phyloP scores from a whole-genome alignment of 2,888 invertebrate species.

The Polymixis lichenea region DNA sequence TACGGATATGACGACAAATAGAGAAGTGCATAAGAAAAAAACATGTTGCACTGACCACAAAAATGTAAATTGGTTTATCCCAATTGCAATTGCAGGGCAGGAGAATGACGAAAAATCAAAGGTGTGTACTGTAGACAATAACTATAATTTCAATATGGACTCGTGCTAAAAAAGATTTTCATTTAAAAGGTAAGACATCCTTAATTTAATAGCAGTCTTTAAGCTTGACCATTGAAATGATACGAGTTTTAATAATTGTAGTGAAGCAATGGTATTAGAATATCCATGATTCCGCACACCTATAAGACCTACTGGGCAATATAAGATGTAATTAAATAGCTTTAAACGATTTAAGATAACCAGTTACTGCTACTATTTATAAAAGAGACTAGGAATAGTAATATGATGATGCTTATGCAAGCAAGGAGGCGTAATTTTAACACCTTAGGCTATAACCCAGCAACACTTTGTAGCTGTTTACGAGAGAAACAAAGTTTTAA shows the following conservation, averaged over 20 bases:
- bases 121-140: too few relatives aligned
- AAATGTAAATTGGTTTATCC: too few relatives aligned
- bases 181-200: not conserved
- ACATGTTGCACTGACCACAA: too few relatives aligned
- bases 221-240: not conserved
- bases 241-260: not conserved
- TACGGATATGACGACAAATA: too few relatives aligned
- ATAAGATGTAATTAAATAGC: conserved; percentile 5
- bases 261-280: not conserved
- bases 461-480: conserved; percentile 10
- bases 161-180: not conserved
- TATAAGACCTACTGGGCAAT: not conserved
- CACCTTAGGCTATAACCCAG: not conserved
- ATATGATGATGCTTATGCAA: not conserved
- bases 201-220: not conserved
- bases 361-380: not conserved
- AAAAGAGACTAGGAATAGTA: not conserved
- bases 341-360: not conserved
- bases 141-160: not conserved
- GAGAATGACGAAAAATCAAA: too few relatives aligned
- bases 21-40: too few relatives aligned
- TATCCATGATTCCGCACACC: not conserved
- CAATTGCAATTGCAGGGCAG: too few relatives aligned
- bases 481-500: not conserved
- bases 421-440: not conserved